A percentile compares a stretch with the other conserved stretches of the same genome.
These are phyloP conservation scores for Salarias fasciatus DNA, from an alignment of 2,797 vertebrate genomes.

Conservation along the genomic window DNA sequence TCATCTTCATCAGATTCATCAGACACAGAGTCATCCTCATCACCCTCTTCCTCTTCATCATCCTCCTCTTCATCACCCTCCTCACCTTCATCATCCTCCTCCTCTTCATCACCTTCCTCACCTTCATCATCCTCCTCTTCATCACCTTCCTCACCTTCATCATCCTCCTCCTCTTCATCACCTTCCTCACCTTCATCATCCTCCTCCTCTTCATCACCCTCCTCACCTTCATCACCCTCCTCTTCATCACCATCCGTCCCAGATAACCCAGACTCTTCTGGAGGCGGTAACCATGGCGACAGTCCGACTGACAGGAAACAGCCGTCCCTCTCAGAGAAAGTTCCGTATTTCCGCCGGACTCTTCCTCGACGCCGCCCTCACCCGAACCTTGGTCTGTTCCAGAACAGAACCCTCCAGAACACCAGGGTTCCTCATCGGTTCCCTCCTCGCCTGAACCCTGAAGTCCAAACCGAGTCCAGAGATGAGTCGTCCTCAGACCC, in stretches of 20 bases:
- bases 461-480: constrained; percentile 2
- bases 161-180: neutral
- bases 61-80: neutral
- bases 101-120: neutral
- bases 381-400: constrained; percentile 10
- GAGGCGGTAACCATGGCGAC: constrained; percentile 8
- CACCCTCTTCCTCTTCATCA: neutral
- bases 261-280: constrained; percentile 25
- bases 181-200: neutral
- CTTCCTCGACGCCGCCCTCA: constrained; percentile 11
- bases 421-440: constrained; percentile 4
- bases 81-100: neutral
- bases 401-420: constrained; percentile 45
- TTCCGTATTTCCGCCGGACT: constrained; percentile 4
- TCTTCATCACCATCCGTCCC: neutral
- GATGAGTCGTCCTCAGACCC: constrained; percentile 18
- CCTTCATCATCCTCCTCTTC: neutral
- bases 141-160: too few relatives aligned
- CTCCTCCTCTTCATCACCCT: neutral
- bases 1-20: neutral
- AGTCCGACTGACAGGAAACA: neutral
- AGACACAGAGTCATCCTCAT: too few relatives aligned
- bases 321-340: neutral
- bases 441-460: constrained; percentile 1
- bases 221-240: neutral